A percentile compares a stretch with the other conserved stretches of the same genome.
phyloP scores from a whole-genome alignment of 2,888 invertebrate genomes.

The Cecidostiba fungosa region DNA sequence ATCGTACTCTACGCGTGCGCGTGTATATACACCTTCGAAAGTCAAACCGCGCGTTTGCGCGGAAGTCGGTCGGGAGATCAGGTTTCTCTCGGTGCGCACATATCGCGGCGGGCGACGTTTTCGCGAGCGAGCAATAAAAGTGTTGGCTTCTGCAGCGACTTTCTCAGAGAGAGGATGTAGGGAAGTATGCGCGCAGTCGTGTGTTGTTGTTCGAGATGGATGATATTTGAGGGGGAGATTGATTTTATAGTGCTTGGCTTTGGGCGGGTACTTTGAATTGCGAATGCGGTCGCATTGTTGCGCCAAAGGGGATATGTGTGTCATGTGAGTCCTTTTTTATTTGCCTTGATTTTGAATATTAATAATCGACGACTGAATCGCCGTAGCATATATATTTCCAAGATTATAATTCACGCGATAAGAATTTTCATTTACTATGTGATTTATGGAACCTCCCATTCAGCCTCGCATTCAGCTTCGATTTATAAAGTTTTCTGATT shows the following conservation, averaged over 20 bases:
- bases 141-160: constrained; percentile 30
- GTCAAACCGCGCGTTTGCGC: not conserved
- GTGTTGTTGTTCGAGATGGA: not conserved
- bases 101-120: not conserved
- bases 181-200: not conserved
- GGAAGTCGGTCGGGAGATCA: constrained; percentile 24
- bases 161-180: not conserved
- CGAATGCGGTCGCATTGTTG: not conserved
- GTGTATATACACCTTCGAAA: constrained; percentile 17
- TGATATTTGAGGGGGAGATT: not conserved
- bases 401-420: not conserved
- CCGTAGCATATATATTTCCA: not conserved
- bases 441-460: not conserved
- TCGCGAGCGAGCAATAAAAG: constrained; percentile 49
- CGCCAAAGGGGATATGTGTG: not conserved
- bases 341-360: not conserved
- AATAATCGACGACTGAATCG: not conserved
- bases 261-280: not conserved
- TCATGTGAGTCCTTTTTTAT: not conserved
- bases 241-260: not conserved
- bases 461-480: too few species aligned
- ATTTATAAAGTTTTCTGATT: not conserved
- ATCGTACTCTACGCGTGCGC: not conserved
- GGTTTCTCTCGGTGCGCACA: constrained; percentile 33
- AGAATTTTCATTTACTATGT: not conserved